phyloP scores from a whole-genome alignment of 2,888 invertebrate species.

The Drosophila multiciliata region DNA sequence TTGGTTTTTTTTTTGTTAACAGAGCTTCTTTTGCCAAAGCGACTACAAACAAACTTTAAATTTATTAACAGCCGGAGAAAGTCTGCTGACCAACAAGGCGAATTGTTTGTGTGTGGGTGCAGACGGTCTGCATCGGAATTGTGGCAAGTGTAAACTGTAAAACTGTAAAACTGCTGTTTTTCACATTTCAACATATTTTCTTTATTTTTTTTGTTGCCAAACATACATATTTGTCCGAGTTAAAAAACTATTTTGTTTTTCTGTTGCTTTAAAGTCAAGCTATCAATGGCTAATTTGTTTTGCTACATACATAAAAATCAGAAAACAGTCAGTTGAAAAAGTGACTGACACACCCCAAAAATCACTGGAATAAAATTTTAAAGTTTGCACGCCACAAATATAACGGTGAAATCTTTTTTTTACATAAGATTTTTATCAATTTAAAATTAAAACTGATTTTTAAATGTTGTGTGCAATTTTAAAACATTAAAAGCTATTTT shows the following conservation, averaged over 20 bases:
- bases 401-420: background rate
- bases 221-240: background rate
- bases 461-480: background rate
- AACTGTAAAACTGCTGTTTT: slow-evolving; percentile 52
- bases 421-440: background rate
- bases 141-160: slow-evolving; percentile 55
- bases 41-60: slow-evolving; percentile 73
- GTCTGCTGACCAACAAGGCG: slow-evolving; percentile 49
- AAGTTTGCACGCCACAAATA: background rate
- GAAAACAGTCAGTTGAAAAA: background rate
- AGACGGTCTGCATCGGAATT: slow-evolving; percentile 46
- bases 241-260: background rate
- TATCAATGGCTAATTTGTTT: background rate
- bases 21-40: slow-evolving; percentile 30
- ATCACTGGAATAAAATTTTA: background rate
- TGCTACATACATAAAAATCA: background rate
- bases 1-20: slow-evolving; percentile 5
- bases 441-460: background rate
- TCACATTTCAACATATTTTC: slow-evolving; percentile 62
- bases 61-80: slow-evolving; percentile 72
- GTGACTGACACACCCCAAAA: background rate
- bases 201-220: slow-evolving; percentile 3
- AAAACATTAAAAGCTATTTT: background rate
- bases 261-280: background rate
- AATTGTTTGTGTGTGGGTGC: slow-evolving; percentile 23